A percentile compares a stretch with the other conserved stretches of the same genome.
Evolutionary conservation across 1,140 invertebrate species (phyloP).

Genomic region (Drosophila yakuba): DNA sequence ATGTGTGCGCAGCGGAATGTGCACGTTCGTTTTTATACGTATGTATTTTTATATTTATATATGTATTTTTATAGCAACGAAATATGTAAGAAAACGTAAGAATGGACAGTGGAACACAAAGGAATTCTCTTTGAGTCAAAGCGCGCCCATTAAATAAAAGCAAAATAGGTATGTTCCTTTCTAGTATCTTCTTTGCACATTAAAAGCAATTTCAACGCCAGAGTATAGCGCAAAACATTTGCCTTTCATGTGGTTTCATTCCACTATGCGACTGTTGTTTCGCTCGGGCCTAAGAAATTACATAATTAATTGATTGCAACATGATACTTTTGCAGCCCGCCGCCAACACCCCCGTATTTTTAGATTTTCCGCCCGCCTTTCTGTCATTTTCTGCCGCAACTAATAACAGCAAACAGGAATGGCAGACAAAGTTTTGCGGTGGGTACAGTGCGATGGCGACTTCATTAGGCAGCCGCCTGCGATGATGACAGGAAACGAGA

Average conservation of each 20-base stretch:
- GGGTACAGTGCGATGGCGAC: constrained; percentile 33
- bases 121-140: background rate
- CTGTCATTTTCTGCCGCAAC: background rate
- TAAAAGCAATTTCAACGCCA: background rate
- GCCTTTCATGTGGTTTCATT: background rate
- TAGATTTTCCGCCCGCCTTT: background rate
- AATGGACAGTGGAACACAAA: background rate
- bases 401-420: constrained; percentile 28
- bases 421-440: constrained; percentile 45
- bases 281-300: constrained; percentile 44
- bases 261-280: constrained; percentile 13
- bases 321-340: constrained; percentile 41
- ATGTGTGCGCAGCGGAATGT: constrained; percentile 23
- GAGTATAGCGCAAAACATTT: no score
- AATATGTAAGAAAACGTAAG: constrained; percentile 40
- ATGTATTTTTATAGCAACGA: background rate
- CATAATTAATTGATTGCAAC: constrained; percentile 72
- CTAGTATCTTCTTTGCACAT: background rate
- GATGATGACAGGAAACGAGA: constrained; percentile 4
- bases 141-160: background rate
- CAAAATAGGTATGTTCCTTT: no score
- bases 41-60: background rate
- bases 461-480: constrained; percentile 45
- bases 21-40: background rate
- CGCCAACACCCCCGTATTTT: background rate